Conservation (phyloP, 2,113 vertebrate species). For the Puntigrus tetrazona region DNA sequence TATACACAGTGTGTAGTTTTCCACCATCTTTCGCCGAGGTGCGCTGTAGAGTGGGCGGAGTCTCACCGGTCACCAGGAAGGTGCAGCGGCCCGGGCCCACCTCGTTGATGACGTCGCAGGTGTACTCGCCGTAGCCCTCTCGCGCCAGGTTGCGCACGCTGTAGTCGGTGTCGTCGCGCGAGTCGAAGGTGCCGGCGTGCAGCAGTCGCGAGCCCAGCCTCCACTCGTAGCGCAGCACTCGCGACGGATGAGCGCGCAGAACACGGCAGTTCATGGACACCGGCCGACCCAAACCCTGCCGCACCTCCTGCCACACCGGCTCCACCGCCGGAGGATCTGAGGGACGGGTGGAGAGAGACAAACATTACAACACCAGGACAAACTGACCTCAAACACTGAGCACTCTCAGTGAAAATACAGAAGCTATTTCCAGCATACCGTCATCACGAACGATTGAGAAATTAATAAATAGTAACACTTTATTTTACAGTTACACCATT, state of each 20-base stretch:
- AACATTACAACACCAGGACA: too few relatives aligned
- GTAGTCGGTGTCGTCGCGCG: conserved; percentile 89
- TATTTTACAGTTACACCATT: too few relatives aligned
- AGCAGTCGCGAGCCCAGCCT: conserved; percentile 86
- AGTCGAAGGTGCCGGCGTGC: conserved; percentile 84
- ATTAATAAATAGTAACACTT: too few relatives aligned
- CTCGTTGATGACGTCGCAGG: conserved; percentile 95
- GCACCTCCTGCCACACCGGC: conserved; percentile 86
- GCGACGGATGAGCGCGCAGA: conserved; percentile 88
- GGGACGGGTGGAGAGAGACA: neutral
- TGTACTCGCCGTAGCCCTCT: conserved; percentile 91
- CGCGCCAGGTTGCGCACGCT: conserved; percentile 84
- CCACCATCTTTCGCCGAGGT: neutral
- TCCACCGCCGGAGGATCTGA: conserved; percentile 93
- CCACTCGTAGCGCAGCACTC: conserved; percentile 93
- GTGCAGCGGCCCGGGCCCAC: conserved; percentile 92
- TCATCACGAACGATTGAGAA: too few relatives aligned
- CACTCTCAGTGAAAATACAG: too few relatives aligned
- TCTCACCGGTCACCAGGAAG: conserved; percentile 91
- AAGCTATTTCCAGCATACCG: too few relatives aligned
- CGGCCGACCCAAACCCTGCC: conserved; percentile 87
- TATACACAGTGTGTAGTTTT: too few relatives aligned
- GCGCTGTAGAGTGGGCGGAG: neutral
- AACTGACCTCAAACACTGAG: neutral
- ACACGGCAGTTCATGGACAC: conserved; percentile 93